Percentiles rank a stretch among this genome's conserved stretches.
phyloP scores from a whole-genome alignment of 2,113 vertebrate genomes.

The Nansenia antarctica region DNA sequence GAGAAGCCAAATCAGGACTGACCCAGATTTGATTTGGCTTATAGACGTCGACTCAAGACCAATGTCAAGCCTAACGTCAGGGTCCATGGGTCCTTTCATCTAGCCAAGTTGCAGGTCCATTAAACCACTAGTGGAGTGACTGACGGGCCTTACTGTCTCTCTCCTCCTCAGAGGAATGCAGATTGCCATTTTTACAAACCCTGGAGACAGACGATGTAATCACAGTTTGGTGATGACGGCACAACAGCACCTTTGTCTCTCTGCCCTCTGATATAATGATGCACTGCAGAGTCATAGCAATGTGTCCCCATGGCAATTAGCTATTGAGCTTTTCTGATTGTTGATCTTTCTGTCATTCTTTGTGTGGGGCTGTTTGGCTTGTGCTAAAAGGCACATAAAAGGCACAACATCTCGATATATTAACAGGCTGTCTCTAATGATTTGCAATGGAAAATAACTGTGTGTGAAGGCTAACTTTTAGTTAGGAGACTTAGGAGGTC shows the following conservation, averaged over 20 bases:
- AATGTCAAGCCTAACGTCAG: background rate
- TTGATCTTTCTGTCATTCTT: too few relatives aligned
- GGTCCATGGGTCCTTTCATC: constrained; percentile 28
- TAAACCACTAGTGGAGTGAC: background rate
- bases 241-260: constrained; percentile 50
- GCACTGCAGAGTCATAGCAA: constrained; percentile 18
- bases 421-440: background rate
- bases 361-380: constrained; percentile 18
- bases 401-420: background rate
- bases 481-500: background rate
- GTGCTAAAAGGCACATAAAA: background rate
- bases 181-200: constrained; percentile 22
- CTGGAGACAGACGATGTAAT: constrained; percentile 32
- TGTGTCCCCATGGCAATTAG: constrained; percentile 24
- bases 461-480: background rate
- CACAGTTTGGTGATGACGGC: constrained; percentile 26
- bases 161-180: constrained; percentile 31
- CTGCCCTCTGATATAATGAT: constrained; percentile 10
- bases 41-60: constrained; percentile 13
- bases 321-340: constrained; percentile 9
- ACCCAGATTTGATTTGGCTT: background rate
- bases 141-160: background rate
- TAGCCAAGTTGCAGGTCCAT: constrained; percentile 12
- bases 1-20: too few relatives aligned
- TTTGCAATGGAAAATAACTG: constrained; percentile 1